These are phyloP conservation scores for Hedya salicella DNA, from an alignment of 2,888 invertebrate genomes.

Conservation along the genomic window DNA sequence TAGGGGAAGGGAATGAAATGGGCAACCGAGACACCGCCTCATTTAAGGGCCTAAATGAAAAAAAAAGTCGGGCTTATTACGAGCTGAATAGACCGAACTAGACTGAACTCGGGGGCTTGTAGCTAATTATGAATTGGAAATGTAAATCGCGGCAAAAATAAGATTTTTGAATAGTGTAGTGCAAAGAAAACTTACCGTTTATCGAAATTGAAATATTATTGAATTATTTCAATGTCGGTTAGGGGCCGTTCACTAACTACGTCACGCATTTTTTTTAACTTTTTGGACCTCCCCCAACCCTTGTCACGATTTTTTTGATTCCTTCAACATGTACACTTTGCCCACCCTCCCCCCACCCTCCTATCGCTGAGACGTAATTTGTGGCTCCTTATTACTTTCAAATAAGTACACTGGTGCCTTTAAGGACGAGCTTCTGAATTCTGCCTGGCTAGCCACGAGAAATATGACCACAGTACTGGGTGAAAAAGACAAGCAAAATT, in stretches of 20 bases:
- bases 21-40: conserved; percentile 67
- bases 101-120: conserved; percentile 49
- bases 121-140: conserved; percentile 54
- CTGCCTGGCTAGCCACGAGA: too few species aligned
- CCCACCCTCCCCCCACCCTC: too few species aligned
- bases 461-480: too few species aligned
- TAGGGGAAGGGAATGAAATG: conserved; percentile 71
- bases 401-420: too few species aligned
- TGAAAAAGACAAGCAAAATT: too few species aligned
- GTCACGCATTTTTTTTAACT: too few species aligned
- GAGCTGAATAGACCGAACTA: conserved; percentile 44
- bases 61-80: conserved; percentile 62
- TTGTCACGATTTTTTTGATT: too few species aligned
- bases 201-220: background rate
- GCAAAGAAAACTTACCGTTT: background rate
- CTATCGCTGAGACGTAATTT: too few species aligned
- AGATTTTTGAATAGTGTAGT: background rate
- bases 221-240: background rate
- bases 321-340: too few species aligned
- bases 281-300: too few species aligned
- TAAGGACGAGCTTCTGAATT: too few species aligned
- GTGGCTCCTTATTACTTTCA: too few species aligned
- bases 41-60: conserved; percentile 67
- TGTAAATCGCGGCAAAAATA: conserved; percentile 1
- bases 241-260: background rate